phyloP scores from a whole-genome alignment of 2,888 invertebrate genomes.

The Eristalinus aeneus region DNA sequence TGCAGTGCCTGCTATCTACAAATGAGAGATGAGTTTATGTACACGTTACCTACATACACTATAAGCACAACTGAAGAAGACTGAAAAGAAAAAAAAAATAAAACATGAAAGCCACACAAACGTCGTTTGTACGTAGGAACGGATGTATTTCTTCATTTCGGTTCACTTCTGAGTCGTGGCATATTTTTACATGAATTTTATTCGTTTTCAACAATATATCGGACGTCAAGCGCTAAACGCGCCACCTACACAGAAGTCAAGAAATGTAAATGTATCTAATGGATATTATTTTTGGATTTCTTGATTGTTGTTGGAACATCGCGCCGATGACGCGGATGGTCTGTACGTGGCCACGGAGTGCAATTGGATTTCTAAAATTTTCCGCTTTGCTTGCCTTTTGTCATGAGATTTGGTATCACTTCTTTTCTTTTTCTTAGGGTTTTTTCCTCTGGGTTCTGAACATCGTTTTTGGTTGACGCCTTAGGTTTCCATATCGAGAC shows the following conservation, averaged over 20 bases:
- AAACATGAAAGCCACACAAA: not conserved
- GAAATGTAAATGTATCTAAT: constrained; percentile 52
- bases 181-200: constrained; percentile 68
- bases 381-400: not conserved
- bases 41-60: constrained; percentile 21
- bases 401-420: not conserved
- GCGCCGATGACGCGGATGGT: not conserved
- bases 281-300: constrained; percentile 63
- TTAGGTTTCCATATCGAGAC: constrained; percentile 2
- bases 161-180: constrained; percentile 64
- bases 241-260: constrained; percentile 59
- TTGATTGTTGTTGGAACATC: constrained; percentile 24
- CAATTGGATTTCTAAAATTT: constrained; percentile 16
- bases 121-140: not conserved
- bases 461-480: not conserved
- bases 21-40: constrained; percentile 49
- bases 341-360: constrained; percentile 13
- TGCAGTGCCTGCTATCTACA: constrained; percentile 53
- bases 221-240: constrained; percentile 37
- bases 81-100: constrained; percentile 22
- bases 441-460: not conserved
- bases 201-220: constrained; percentile 21
- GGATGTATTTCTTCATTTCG: constrained; percentile 47
- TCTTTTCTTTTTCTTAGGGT: not conserved
- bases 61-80: constrained; percentile 28